Evolutionary conservation across 2,113 vertebrate species (phyloP), one percentile per base, ranked within the genome.

Genomic region (Hassar affinis): DNA sequence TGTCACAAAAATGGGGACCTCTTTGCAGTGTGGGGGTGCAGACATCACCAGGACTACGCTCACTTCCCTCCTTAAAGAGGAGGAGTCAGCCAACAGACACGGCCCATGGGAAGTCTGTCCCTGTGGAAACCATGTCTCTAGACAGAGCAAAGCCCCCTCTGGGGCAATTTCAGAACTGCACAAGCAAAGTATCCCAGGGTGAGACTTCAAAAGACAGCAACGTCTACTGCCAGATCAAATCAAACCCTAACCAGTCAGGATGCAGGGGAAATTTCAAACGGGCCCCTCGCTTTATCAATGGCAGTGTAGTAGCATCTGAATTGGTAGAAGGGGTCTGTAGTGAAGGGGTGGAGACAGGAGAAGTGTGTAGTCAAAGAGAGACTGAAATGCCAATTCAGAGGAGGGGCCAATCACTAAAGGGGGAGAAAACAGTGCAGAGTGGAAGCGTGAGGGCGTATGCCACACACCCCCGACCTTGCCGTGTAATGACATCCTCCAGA

Each of bases 301-400:
- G 94, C 57, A 94, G 94, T 27, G 89, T 95, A n/a, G 94, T 94
- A n/a, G 91, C 93, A 6, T 92, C 94, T 0, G 94, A 95, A n/a
- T 88, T 87, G 82, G 88, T 95, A 74, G 94, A 93, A 25, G 93
- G 93, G 20, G 94, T 95, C 51, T 93, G 92, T 83, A 90, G 86
- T 8, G 94, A 94, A 72, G 84, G 88, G 42, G 80, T 87, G 11
- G 94, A 93, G 11, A 66, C 78, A 10, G 80, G 57, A 4, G 84
- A 85, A 38, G 79, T 33, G 27, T 66, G 75, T 3, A 49, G 59
- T 14, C 87, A 88, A 52, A 68, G 69, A 25, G 89, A 91, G 79
- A 57, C 84, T 0, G 47, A 77, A 1, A 85, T 25, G 6, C 51
- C 27, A 38, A 91, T 93, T 83, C 91, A 82, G 81, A 92, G 90